These are phyloP conservation scores for Pammene aurita DNA, from an alignment of 2,888 invertebrate species.

Conservation along the genomic window DNA sequence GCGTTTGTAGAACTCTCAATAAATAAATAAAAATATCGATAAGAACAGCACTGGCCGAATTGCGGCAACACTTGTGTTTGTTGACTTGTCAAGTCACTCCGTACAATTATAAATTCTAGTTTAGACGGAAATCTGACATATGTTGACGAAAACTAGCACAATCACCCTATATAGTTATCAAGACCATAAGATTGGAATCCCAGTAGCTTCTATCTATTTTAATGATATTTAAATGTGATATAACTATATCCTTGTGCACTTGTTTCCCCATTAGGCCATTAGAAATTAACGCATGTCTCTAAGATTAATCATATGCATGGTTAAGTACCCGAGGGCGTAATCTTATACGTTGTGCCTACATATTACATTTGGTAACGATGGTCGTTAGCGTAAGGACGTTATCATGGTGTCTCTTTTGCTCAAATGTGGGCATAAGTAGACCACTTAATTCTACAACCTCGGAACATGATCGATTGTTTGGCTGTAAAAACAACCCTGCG, in stretches of 20 bases:
- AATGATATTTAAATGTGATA: conserved; percentile 21
- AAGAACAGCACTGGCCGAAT: no score
- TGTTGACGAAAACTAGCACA: no score
- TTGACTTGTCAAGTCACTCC: no score
- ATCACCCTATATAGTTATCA: no score
- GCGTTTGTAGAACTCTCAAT: no score
- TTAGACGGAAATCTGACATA: no score
- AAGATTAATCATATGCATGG: conserved; percentile 68
- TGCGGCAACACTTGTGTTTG: no score
- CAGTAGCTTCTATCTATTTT: no score
- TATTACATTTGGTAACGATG: conserved; percentile 19
- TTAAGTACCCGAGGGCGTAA: conserved; percentile 49
- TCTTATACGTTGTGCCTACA: conserved; percentile 19
- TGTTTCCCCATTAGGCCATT: conserved; percentile 74
- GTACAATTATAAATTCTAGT: no score
- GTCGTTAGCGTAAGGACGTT: neutral
- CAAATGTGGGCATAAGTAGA: neutral
- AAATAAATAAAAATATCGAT: no score
- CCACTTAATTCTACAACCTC: neutral
- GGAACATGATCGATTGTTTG: neutral
- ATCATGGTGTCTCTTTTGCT: conserved; percentile 25
- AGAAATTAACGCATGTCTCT: conserved; percentile 66
- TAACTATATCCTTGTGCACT: conserved; percentile 60
- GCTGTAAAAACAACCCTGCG: neutral
- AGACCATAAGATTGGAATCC: no score